Evolutionary conservation across 2,113 vertebrate genomes (phyloP).

Genomic region (Calyptomena viridis): DNA sequence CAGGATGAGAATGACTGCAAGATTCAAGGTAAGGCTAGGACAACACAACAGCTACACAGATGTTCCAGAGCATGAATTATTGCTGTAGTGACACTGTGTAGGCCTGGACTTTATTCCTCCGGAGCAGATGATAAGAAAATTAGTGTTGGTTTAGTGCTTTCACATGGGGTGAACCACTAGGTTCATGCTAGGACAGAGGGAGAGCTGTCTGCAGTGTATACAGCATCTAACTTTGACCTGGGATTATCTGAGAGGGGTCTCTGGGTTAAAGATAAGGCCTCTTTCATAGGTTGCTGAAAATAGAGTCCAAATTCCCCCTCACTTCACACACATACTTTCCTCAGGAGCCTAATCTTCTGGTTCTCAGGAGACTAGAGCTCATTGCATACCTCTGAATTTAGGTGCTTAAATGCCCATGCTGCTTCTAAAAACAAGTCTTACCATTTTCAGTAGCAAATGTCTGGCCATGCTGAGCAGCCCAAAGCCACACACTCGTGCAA

Average conservation of each 20-base stretch:
- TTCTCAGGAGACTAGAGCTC: background rate
- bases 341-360: background rate
- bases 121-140: background rate
- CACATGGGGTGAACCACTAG: accelerated
- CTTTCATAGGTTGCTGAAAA: background rate
- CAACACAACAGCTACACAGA: background rate
- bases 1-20: constrained; percentile 86
- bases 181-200: background rate
- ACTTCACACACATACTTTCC: background rate
- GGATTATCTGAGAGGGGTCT: background rate
- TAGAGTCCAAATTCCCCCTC: background rate
- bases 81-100: background rate
- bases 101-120: background rate
- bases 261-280: background rate
- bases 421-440: background rate
- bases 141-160: background rate
- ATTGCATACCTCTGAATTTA: background rate
- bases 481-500: background rate
- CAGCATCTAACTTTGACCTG: background rate
- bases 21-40: constrained; percentile 81
- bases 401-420: background rate
- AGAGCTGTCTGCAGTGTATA: background rate
- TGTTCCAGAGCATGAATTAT: background rate
- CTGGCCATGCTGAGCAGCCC: background rate
- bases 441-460: background rate